Evolutionary conservation across 2,113 vertebrate species (phyloP).

Genomic region (Lipophrys pholis): DNA sequence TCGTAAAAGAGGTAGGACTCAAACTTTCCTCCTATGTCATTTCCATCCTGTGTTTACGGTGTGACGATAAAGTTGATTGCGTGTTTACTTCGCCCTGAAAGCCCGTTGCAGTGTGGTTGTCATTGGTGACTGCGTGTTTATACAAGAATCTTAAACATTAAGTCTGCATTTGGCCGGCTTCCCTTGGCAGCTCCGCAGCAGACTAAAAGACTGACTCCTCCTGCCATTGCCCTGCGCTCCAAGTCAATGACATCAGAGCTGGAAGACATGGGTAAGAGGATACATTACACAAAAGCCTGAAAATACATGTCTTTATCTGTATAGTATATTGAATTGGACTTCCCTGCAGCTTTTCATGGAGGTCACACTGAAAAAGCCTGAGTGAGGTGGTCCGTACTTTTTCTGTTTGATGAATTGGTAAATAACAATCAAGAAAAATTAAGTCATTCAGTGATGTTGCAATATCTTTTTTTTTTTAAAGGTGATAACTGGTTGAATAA

Average conservation of each 20-base stretch:
- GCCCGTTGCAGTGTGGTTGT: constrained; percentile 43
- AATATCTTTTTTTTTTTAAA: no score
- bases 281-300: constrained; percentile 22
- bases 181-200: constrained; percentile 87
- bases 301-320: not conserved
- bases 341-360: not conserved
- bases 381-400: no score
- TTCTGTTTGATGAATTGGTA: no score
- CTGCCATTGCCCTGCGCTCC: constrained; percentile 92
- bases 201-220: constrained; percentile 90
- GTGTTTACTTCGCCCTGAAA: constrained; percentile 52
- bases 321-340: no score
- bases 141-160: constrained; percentile 63
- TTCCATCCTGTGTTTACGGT: constrained; percentile 32
- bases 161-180: constrained; percentile 65
- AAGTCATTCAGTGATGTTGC: no score
- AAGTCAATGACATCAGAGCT: constrained; percentile 97
- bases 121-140: constrained; percentile 61
- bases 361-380: constrained; percentile 14
- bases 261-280: constrained; percentile 92
- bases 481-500: no score
- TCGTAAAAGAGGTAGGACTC: constrained; percentile 87
- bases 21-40: constrained; percentile 17
- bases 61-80: constrained; percentile 37
- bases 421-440: no score